Conservation (phyloP, 2,797 vertebrate genomes). For the Poeciliopsis paucimaculata region DNA sequence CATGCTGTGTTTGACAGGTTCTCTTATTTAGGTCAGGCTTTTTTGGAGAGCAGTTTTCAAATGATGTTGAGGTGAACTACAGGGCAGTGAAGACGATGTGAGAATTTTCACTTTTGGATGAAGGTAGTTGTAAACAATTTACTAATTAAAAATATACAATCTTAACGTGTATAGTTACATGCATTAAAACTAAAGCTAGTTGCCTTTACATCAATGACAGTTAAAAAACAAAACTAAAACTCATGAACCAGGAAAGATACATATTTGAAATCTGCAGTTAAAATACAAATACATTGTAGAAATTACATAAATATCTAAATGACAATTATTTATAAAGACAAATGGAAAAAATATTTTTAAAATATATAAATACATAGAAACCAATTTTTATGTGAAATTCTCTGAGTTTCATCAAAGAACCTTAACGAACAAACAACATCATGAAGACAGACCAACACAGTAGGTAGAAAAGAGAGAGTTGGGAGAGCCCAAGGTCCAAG, state of each 20-base stretch:
- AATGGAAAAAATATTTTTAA: not conserved
- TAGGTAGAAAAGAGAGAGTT: too few relatives aligned
- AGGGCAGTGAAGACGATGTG: conserved; percentile 38
- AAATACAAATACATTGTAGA: not conserved
- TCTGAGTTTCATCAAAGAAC: too few relatives aligned
- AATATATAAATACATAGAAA: too few relatives aligned
- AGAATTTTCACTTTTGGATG: not conserved
- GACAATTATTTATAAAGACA: not conserved
- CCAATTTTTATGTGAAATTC: too few relatives aligned
- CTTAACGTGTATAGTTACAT: not conserved
- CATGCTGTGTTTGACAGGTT: conserved; percentile 59
- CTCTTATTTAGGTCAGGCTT: conserved; percentile 43
- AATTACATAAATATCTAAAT: not conserved
- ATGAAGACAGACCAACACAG: too few relatives aligned
- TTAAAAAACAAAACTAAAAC: not conserved
- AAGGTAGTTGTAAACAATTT: not conserved
- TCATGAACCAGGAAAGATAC: not conserved
- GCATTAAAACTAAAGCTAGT: not conserved
- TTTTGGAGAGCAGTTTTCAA: conserved; percentile 34
- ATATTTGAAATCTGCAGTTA: not conserved
- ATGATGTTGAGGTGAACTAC: conserved; percentile 37
- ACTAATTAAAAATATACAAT: not conserved
- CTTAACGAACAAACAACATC: too few relatives aligned
- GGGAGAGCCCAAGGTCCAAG: too few relatives aligned
- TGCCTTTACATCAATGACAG: not conserved